These are phyloP conservation scores for Drosophila gunungcola DNA, from an alignment of 1,140 invertebrate genomes.

Conservation along the genomic window DNA sequence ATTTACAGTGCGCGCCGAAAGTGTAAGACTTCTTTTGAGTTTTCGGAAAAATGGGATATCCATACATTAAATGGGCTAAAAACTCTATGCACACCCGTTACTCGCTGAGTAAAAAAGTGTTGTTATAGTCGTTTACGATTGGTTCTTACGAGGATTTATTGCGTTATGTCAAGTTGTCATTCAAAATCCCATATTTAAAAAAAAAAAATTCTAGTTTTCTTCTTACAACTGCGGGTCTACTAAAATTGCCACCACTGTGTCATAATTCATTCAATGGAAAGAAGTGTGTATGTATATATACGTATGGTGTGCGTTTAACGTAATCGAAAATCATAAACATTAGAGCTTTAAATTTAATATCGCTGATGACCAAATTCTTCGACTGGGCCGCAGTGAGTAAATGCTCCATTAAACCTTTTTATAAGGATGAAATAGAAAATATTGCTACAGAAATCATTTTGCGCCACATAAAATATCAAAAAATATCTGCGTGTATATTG, in stretches of 20 bases:
- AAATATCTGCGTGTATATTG: constrained; percentile 1
- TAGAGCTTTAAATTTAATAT: constrained; percentile 56
- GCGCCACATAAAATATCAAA: background rate
- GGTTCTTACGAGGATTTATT: too few relatives aligned
- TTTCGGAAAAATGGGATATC: too few relatives aligned
- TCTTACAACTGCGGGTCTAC: too few relatives aligned
- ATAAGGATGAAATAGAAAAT: background rate
- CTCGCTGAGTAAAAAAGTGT: too few relatives aligned
- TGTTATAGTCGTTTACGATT: too few relatives aligned
- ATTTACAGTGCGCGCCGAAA: constrained; percentile 15
- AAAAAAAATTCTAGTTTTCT: too few relatives aligned
- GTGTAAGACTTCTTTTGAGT: background rate
- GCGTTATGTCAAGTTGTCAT: too few relatives aligned
- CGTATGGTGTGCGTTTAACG: background rate
- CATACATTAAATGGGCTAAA: too few relatives aligned
- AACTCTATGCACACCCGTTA: too few relatives aligned
- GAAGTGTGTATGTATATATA: constrained; percentile 20
- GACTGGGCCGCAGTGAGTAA: constrained; percentile 1
- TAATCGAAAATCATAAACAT: constrained; percentile 61
- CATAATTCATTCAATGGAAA: constrained; percentile 31
- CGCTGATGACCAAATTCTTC: constrained; percentile 34
- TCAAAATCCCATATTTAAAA: too few relatives aligned
- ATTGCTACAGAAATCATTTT: constrained; percentile 16
- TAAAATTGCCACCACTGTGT: background rate
- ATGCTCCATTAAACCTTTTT: constrained; percentile 10